Evolutionary conservation across 2,113 vertebrate genomes (phyloP).

Genomic region (Monopterus albus): DNA sequence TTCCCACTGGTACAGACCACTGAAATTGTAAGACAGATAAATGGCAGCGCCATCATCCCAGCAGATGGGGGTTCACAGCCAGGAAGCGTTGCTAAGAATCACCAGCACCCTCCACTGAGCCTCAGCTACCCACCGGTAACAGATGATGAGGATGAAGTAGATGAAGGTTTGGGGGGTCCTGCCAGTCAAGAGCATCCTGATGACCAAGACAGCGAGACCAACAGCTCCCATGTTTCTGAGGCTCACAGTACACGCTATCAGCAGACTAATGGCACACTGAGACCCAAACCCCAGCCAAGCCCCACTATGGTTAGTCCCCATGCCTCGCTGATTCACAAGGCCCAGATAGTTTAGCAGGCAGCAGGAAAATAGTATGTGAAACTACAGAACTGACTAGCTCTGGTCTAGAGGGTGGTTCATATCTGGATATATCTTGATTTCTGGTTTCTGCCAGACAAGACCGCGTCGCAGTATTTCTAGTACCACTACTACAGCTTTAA

Average conservation of each 20-base stretch:
- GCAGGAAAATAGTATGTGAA: neutral
- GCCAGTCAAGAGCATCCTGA: constrained; percentile 69
- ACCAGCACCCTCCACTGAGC: constrained; percentile 59
- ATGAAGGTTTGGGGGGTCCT: constrained; percentile 71
- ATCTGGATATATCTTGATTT: neutral
- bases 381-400: neutral
- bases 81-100: constrained; percentile 53
- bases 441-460: constrained; percentile 1
- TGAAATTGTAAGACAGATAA: constrained; percentile 63
- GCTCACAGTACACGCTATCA: constrained; percentile 84
- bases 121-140: constrained; percentile 60
- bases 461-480: constrained; percentile 6
- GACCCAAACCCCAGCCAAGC: constrained; percentile 76
- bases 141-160: constrained; percentile 79
- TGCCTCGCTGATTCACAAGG: constrained; percentile 88
- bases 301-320: constrained; percentile 53
- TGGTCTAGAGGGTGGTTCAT: neutral
- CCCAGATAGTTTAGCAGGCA: constrained; percentile 87
- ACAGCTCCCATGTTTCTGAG: constrained; percentile 85
- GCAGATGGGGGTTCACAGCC: constrained; percentile 46
- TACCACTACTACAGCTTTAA: neutral
- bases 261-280: constrained; percentile 85
- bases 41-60: constrained; percentile 63
- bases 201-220: constrained; percentile 81
- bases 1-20: constrained; percentile 52